Percentiles rank a stretch among this genome's conserved stretches.
Evolutionary conservation across 2,113 vertebrate genomes (phyloP).

Genomic region (Capreolus pygargus): DNA sequence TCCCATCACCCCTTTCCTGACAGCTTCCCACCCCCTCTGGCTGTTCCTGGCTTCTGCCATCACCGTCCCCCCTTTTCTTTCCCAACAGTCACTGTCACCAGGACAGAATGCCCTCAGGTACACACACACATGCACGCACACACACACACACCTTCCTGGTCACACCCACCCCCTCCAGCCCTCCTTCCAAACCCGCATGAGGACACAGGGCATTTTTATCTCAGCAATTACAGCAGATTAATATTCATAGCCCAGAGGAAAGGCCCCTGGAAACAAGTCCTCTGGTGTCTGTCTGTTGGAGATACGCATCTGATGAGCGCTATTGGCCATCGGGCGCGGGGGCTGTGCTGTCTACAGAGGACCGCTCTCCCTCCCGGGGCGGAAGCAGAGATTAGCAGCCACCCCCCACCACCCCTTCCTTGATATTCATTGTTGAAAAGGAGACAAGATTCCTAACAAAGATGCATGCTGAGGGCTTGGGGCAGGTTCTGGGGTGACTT

Average conservation of each 20-base stretch:
- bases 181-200: not conserved
- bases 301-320: not conserved
- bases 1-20: not conserved
- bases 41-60: not conserved
- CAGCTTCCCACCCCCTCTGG: not conserved
- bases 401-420: rapidly evolving
- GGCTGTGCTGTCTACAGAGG: rapidly evolving
- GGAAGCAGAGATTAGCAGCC: not conserved
- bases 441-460: not conserved
- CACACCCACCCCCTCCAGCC: not conserved
- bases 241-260: slow-evolving; percentile 3
- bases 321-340: not conserved
- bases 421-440: not conserved
- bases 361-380: not conserved
- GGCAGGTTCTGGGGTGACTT: not conserved
- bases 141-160: rapidly evolving
- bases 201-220: not conserved
- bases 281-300: not conserved
- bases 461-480: not conserved
- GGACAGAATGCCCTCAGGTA: not conserved
- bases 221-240: slow-evolving; percentile 45
- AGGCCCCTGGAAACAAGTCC: not conserved
- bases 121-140: rapidly evolving
- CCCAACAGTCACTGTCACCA: not conserved
- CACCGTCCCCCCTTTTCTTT: too few species aligned